Evolutionary conservation across 2,888 invertebrate genomes (phyloP).

Genomic region (Eumerus sabulonum): DNA sequence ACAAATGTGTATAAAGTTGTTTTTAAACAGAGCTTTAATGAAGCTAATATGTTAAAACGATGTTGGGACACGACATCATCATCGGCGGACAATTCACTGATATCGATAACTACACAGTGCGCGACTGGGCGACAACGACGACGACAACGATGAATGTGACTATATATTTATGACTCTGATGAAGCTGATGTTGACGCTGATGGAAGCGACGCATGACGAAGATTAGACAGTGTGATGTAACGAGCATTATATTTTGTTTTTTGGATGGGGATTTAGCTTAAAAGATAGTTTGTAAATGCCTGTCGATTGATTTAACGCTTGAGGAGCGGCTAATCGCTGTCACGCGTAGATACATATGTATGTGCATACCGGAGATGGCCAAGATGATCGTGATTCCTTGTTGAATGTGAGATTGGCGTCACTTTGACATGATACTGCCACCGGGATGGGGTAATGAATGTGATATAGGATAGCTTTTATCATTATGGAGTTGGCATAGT

Average conservation of each 20-base stretch:
- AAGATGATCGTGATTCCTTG: slow-evolving; percentile 51
- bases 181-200: slow-evolving; percentile 3
- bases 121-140: slow-evolving; percentile 2
- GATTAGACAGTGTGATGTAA: slow-evolving; percentile 64
- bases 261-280: slow-evolving; percentile 46
- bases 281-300: slow-evolving; percentile 14
- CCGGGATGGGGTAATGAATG: slow-evolving; percentile 18
- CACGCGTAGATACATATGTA: slow-evolving; percentile 43
- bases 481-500: slow-evolving; percentile 42
- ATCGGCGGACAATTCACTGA: slow-evolving; percentile 7
- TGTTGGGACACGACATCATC: slow-evolving; percentile 48
- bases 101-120: slow-evolving; percentile 14
- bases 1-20: slow-evolving; percentile 59
- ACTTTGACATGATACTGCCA: slow-evolving; percentile 56
- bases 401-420: slow-evolving; percentile 53
- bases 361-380: slow-evolving; percentile 54
- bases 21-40: slow-evolving; percentile 59
- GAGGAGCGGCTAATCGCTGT: slow-evolving; percentile 48
- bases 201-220: slow-evolving; percentile 41
- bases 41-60: slow-evolving; percentile 41
- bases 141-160: slow-evolving; percentile 12
- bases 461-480: background rate
- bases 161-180: no score
- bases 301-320: slow-evolving; percentile 58
- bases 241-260: slow-evolving; percentile 19